Evolutionary conservation across 2,888 invertebrate genomes (phyloP).

Genomic region (Drosophila kambysellisi): DNA sequence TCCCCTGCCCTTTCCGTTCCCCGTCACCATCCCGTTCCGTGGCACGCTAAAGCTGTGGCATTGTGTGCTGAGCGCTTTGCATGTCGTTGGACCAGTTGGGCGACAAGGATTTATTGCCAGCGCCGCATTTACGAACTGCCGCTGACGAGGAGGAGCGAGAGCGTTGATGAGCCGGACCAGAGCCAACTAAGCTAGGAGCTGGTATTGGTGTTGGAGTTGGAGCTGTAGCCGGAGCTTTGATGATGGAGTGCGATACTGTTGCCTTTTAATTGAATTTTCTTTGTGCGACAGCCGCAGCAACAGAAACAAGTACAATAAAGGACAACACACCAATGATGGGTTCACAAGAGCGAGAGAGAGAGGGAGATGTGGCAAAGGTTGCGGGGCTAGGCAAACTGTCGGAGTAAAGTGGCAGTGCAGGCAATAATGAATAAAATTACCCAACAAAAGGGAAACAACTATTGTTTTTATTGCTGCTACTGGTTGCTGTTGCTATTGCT

Average conservation of each 20-base stretch:
- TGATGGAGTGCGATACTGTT: slow-evolving; percentile 83
- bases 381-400: background rate
- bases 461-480: slow-evolving; percentile 70
- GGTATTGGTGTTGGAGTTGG: background rate
- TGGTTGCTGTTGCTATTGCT: slow-evolving; percentile 33
- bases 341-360: slow-evolving; percentile 20
- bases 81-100: slow-evolving; percentile 64
- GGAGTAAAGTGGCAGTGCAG: slow-evolving; percentile 69
- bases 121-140: slow-evolving; percentile 34
- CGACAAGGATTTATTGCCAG: slow-evolving; percentile 81
- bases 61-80: slow-evolving; percentile 49
- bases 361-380: background rate
- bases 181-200: slow-evolving; percentile 17
- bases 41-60: slow-evolving; percentile 1
- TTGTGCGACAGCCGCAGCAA: slow-evolving; percentile 60
- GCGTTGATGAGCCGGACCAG: slow-evolving; percentile 61
- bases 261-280: slow-evolving; percentile 84
- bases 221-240: slow-evolving; percentile 61
- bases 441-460: slow-evolving; percentile 74
- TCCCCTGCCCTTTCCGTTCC: background rate
- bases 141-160: slow-evolving; percentile 38
- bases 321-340: slow-evolving; percentile 40
- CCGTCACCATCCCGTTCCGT: background rate
- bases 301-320: slow-evolving; percentile 63
- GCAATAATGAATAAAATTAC: slow-evolving; percentile 77